Base-by-base conservation (phyloP, 2,113 vertebrate genomes). In the Mesitornis unicolor region DNA sequence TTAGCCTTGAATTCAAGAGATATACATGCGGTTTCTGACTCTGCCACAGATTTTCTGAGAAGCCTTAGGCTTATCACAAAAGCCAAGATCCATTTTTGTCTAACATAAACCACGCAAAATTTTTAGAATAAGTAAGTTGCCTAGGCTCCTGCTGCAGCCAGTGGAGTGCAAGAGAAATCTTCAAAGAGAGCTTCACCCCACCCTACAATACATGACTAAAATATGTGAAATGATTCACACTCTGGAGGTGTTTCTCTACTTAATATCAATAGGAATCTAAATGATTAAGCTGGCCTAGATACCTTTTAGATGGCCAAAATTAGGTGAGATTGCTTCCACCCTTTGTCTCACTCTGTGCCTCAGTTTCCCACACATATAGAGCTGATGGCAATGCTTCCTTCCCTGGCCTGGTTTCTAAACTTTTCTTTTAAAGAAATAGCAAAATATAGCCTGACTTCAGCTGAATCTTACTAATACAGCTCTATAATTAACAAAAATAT, bases 61-160 rank as follows among this genome's bases (percentile, higher is more conserved):
- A 92, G 64, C 86, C 63, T 92, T 33, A 81, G 50, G 89, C 86
- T 92, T 81, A 89, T 67, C 76, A 84, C 71, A 95, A 81, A 92
- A 81, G 36, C 54, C 5, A 4, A 90, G 56, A 77, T 87, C 60
- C 69, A 51, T 64, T 90, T 90, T 86, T 84, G 71, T 57, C 76
- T 61, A 69, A 76, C 57, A 19, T 10, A 63, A 90, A 11, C 57
- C 33, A 59, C 0, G 0, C 18, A 70, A 54, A 69, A 74, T 67
- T 65, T 93, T 70, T 81, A 59, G 60, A 81, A 45, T 48, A 35
- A 71, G 48, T 51, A 16, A 13, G 54, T 75, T 89, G n/a, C 33
- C 38, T 33, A 16, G 16, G 50, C 17, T 93, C 20, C 35, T 90
- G 59, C 60, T 86, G 22, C 50, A 75, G 76, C 36, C 38, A 67